Conservation (phyloP, 2,888 invertebrate genomes). For the Rhagophthalmus giganteus region DNA sequence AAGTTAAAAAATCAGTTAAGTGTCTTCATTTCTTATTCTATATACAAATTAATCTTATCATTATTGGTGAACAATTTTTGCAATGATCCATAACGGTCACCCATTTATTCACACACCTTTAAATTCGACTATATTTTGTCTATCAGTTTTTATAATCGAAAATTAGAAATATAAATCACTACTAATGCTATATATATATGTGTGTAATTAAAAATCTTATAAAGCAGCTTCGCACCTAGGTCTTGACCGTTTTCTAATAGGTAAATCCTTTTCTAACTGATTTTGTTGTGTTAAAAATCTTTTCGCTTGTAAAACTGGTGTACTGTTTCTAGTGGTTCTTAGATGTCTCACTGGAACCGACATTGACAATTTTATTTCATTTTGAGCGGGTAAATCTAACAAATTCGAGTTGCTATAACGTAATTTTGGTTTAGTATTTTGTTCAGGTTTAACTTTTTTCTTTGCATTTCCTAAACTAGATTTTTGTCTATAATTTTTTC, state of each 20-base stretch:
- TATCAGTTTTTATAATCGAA: slow-evolving; percentile 3
- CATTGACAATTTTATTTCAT: slow-evolving; percentile 33
- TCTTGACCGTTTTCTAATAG: slow-evolving; percentile 37
- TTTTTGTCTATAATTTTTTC: slow-evolving; percentile 14
- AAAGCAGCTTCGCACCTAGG: slow-evolving; percentile 31
- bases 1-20: no score
- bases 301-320: slow-evolving; percentile 25
- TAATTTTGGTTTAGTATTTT: slow-evolving; percentile 15
- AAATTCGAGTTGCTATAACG: slow-evolving; percentile 12
- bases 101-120: no score
- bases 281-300: slow-evolving; percentile 31
- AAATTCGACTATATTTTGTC: no score
- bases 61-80: no score
- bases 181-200: background rate
- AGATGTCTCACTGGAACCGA: slow-evolving; percentile 35
- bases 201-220: slow-evolving; percentile 7
- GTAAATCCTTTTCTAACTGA: slow-evolving; percentile 35
- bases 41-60: no score
- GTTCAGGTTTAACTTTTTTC: slow-evolving; percentile 20
- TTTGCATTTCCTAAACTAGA: background rate
- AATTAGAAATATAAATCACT: slow-evolving; percentile 6
- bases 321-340: slow-evolving; percentile 28
- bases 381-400: slow-evolving; percentile 19
- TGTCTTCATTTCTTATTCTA: no score
- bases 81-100: no score